phyloP scores from a whole-genome alignment of 2,888 invertebrate species.

The Gisinianus flammeolus region DNA sequence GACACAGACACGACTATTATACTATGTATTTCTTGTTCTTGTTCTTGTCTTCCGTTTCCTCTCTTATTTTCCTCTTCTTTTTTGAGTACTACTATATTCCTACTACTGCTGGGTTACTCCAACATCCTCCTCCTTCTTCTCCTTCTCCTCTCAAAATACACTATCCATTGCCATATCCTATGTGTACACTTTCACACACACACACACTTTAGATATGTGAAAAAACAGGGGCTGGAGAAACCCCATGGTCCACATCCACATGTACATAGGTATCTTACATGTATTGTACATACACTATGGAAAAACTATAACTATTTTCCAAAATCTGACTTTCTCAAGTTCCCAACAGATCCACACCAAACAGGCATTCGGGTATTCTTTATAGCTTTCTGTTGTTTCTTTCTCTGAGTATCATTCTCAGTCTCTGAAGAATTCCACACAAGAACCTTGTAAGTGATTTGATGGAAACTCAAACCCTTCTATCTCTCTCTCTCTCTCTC shows the following conservation, averaged over 20 bases:
- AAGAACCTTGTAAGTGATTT: constrained; percentile 33
- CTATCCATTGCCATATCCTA: no score
- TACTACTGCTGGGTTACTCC: neutral
- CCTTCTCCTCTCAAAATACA: neutral
- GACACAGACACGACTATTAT: constrained; percentile 9
- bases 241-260: neutral
- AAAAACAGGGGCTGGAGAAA: neutral
- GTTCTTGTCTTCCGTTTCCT: neutral
- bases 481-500: constrained; percentile 9
- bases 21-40: neutral
- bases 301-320: neutral
- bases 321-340: constrained; percentile 25
- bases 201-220: neutral
- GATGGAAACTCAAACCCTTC: constrained; percentile 33
- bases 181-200: neutral
- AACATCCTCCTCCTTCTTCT: neutral
- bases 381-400: constrained; percentile 32
- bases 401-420: constrained; percentile 15
- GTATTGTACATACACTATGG: neutral
- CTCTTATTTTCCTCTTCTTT: neutral
- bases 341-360: constrained; percentile 22
- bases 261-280: neutral
- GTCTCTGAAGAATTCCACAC: constrained; percentile 36
- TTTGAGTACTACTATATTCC: neutral
- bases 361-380: constrained; percentile 38